Conservation (phyloP, 53 echinoderm and acorn worm genomes). For the Echinometra lucunter region DNA sequence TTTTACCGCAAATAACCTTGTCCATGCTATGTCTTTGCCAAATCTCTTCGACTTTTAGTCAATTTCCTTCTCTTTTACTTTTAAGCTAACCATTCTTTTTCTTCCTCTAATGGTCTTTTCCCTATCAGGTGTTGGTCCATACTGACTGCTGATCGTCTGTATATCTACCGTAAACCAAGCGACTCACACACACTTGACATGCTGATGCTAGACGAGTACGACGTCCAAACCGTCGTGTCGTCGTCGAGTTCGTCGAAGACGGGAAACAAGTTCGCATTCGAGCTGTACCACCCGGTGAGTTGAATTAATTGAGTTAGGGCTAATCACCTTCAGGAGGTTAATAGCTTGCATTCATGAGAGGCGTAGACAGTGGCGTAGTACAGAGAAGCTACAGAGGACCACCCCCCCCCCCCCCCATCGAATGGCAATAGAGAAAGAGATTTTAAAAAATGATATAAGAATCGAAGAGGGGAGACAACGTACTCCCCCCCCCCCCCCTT, state of each 20-base stretch:
- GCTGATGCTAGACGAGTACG: conserved; percentile 64
- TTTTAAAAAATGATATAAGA: too few species aligned
- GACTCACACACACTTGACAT: conserved; percentile 76
- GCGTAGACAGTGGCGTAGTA: background rate
- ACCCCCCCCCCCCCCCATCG: background rate
- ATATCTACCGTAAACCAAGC: conserved; percentile 78
- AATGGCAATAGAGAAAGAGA: too few species aligned
- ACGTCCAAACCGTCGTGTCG: conserved; percentile 14
- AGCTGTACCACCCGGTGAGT: conserved; percentile 54
- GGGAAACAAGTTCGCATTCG: conserved; percentile 26
- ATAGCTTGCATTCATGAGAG: background rate
- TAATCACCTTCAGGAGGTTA: background rate
- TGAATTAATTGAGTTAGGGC: background rate
- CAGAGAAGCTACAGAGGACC: background rate
- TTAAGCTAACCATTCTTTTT: background rate
- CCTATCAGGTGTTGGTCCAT: conserved; percentile 69
- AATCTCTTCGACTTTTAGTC: background rate
- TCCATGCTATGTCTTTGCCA: background rate
- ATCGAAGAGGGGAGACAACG: too few species aligned
- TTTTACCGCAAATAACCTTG: background rate
- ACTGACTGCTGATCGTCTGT: conserved; percentile 77
- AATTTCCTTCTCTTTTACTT: background rate
- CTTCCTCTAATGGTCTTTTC: background rate
- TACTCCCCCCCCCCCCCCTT: background rate
- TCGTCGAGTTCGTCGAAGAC: background rate